phyloP scores from a whole-genome alignment of 92 coral and sea anemone species.

The Palythoa heliodiscus region DNA sequence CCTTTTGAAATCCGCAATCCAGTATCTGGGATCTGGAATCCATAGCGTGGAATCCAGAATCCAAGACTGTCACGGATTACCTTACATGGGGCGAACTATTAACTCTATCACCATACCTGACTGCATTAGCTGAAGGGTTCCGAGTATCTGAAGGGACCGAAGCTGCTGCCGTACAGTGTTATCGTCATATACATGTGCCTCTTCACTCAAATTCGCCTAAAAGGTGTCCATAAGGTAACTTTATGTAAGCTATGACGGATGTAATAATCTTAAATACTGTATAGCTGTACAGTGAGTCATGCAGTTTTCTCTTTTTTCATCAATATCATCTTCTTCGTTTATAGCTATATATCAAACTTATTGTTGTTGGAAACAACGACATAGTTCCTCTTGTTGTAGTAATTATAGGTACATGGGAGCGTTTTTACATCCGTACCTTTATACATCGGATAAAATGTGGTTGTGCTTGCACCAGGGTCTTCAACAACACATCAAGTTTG shows the following conservation, averaged over 20 bases:
- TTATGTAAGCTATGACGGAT: too few species aligned
- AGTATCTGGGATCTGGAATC: too few species aligned
- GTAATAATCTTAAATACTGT: too few species aligned
- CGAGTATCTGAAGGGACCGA: constrained; percentile 85
- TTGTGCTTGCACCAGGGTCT: constrained; percentile 89
- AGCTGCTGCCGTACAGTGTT: constrained; percentile 78
- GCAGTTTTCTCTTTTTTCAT: too few species aligned
- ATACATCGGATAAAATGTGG: constrained; percentile 86
- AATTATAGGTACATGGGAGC: neutral
- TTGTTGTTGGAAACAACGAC: too few species aligned
- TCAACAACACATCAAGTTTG: constrained; percentile 80
- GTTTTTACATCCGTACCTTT: constrained; percentile 51
- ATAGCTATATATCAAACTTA: too few species aligned
- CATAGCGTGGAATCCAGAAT: too few species aligned
- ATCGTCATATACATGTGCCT: constrained; percentile 69
- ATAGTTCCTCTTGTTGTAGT: neutral
- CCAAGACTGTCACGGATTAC: too few species aligned
- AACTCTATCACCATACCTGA: constrained; percentile 60
- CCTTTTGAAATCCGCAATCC: too few species aligned
- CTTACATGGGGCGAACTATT: too few species aligned
- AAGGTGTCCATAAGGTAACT: neutral
- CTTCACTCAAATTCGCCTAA: constrained; percentile 74
- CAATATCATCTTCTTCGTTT: too few species aligned
- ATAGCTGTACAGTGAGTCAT: too few species aligned
- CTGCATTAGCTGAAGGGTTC: constrained; percentile 79